Evolutionary conservation across 2,113 vertebrate genomes (phyloP).

Genomic region (Callipepla californica): DNA sequence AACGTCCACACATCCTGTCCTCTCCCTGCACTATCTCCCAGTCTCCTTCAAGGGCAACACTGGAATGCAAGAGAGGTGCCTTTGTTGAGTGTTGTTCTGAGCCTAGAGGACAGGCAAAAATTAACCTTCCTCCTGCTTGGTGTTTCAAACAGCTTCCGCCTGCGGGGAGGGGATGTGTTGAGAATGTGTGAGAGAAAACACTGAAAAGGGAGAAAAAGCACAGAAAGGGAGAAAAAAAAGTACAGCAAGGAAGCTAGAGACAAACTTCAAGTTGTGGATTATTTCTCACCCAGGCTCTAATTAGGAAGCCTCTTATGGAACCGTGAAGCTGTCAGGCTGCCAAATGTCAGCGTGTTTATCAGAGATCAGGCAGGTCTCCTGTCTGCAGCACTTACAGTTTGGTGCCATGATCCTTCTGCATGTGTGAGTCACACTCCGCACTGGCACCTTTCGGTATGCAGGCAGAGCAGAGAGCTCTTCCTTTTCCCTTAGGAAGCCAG

Average conservation of each 20-base stretch:
- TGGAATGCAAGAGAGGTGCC: neutral
- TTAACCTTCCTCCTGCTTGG: neutral
- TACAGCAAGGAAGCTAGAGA: conserved; percentile 30
- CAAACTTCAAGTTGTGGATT: conserved; percentile 53
- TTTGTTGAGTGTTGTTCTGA: conserved; percentile 22
- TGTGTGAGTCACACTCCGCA: neutral
- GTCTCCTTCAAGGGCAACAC: conserved; percentile 3
- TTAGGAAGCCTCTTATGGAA: conserved; percentile 63
- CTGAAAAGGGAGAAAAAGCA: neutral
- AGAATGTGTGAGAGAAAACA: conserved; percentile 28
- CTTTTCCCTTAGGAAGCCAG: neutral
- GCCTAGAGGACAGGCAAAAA: conserved; percentile 25
- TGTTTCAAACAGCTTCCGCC: conserved; percentile 35
- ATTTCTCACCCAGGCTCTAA: conserved; percentile 71
- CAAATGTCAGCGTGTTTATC: conserved; percentile 53
- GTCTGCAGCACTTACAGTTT: neutral
- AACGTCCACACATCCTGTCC: conserved; percentile 1
- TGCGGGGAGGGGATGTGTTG: neutral
- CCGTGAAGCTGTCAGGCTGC: conserved; percentile 69
- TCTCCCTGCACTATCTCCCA: conserved; percentile 1
- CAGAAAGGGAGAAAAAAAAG: neutral
- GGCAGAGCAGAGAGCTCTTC: neutral
- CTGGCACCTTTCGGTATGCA: neutral
- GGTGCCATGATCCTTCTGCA: neutral
- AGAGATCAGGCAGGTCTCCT: conserved; percentile 14